Evolutionary conservation across 2,888 invertebrate genomes (phyloP).

Genomic region (Drosophila koepferae): DNA sequence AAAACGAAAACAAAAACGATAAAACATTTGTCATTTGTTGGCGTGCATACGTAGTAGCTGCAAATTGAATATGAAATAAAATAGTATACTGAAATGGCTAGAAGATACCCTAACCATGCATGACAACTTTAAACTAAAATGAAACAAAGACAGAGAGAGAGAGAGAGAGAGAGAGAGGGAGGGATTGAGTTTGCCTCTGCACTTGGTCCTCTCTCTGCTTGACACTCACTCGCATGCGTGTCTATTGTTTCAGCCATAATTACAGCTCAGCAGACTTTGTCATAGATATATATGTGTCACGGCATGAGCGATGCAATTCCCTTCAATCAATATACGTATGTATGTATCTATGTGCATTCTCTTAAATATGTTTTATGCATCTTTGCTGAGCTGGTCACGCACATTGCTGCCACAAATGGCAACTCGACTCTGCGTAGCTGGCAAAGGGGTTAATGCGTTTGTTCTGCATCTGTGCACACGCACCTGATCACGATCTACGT

Average conservation of each 20-base stretch:
- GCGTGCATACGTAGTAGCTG: constrained; percentile 64
- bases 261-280: constrained; percentile 39
- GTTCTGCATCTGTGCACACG: constrained; percentile 9
- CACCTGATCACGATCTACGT: constrained; percentile 11
- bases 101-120: background rate
- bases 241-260: constrained; percentile 43
- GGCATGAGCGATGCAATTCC: constrained; percentile 26
- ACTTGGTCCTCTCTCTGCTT: constrained; percentile 11
- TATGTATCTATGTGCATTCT: too few relatives aligned
- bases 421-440: constrained; percentile 11
- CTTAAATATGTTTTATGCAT: constrained; percentile 3
- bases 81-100: constrained; percentile 6
- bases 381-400: constrained; percentile 31
- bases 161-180: too few relatives aligned
- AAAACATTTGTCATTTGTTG: constrained; percentile 42
- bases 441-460: constrained; percentile 2
- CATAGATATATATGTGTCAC: constrained; percentile 32
- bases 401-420: constrained; percentile 7
- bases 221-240: constrained; percentile 34
- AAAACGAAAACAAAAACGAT: background rate
- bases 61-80: constrained; percentile 56
- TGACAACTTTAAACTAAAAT: too few relatives aligned
- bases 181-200: background rate
- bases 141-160: too few relatives aligned
- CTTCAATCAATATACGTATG: background rate